phyloP scores from a whole-genome alignment of 2,888 invertebrate genomes.

The Mantis religiosa region DNA sequence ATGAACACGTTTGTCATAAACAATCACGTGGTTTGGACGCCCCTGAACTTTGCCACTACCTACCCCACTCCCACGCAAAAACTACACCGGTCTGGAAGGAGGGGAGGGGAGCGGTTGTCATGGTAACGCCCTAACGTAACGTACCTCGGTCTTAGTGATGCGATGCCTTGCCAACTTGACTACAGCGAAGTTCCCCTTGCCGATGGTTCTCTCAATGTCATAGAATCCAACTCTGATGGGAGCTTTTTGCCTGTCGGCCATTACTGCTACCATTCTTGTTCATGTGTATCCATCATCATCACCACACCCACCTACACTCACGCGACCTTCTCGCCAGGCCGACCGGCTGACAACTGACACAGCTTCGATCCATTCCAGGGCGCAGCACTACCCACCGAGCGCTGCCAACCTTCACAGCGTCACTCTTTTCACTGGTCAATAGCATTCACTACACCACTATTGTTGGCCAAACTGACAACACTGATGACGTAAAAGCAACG shows the following conservation, averaged over 20 bases:
- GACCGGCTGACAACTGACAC: no score
- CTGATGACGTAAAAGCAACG: no score
- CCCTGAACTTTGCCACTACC: neutral
- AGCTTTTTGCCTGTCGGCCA: constrained; percentile 57
- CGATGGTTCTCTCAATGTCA: constrained; percentile 95
- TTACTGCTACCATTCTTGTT: constrained; percentile 34
- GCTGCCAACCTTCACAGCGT: no score
- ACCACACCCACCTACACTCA: no score
- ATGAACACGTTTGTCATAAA: no score
- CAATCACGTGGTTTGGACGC: neutral
- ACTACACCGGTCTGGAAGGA: neutral
- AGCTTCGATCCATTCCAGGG: no score
- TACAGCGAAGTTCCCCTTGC: constrained; percentile 98
- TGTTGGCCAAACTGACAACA: no score
- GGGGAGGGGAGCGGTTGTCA: neutral
- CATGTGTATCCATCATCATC: neutral
- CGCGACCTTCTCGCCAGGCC: no score
- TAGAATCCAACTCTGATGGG: constrained; percentile 93
- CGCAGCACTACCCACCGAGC: no score
- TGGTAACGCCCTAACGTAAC: constrained; percentile 35
- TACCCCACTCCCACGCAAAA: neutral
- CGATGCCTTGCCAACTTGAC: constrained; percentile 96
- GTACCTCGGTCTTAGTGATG: constrained; percentile 97
- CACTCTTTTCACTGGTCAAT: no score
- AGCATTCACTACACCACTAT: no score